Conservation (phyloP, 2,797 vertebrate genomes). For the Fistularia commersonii region DNA sequence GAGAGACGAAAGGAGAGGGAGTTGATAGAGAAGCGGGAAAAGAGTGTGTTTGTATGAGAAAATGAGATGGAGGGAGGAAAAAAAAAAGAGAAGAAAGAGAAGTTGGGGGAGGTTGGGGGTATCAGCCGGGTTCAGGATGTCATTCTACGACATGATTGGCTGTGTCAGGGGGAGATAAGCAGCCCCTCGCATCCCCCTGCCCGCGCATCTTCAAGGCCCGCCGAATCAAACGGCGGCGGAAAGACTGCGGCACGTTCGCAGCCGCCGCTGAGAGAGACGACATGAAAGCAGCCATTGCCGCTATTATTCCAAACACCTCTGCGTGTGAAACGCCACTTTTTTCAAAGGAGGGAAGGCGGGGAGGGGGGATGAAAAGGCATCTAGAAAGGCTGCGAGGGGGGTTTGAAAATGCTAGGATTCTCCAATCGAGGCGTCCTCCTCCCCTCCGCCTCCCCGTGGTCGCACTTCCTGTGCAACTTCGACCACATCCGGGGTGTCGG, state of each 20-base stretch:
- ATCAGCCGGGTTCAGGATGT: slow-evolving; percentile 56
- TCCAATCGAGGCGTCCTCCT: slow-evolving; percentile 36
- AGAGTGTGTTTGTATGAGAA: slow-evolving; percentile 24
- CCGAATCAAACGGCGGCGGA: slow-evolving; percentile 56
- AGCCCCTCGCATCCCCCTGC: slow-evolving; percentile 58
- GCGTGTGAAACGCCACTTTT: slow-evolving; percentile 60
- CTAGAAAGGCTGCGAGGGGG: slow-evolving; percentile 11
- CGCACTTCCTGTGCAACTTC: too few relatives aligned
- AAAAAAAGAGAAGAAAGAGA: background rate
- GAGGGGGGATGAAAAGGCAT: slow-evolving; percentile 16
- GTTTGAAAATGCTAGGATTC: slow-evolving; percentile 23
- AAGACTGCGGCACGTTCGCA: slow-evolving; percentile 41
- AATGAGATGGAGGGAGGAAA: background rate
- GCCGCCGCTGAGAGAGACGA: slow-evolving; percentile 53
- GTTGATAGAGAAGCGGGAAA: slow-evolving; percentile 28
- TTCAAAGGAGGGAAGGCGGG: slow-evolving; percentile 19
- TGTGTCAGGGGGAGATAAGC: slow-evolving; percentile 69
- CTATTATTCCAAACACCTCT: slow-evolving; percentile 69
- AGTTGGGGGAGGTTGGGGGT: slow-evolving; percentile 3
- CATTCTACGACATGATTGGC: slow-evolving; percentile 62
- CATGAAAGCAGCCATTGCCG: slow-evolving; percentile 65
- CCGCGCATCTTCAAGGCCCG: slow-evolving; percentile 62
- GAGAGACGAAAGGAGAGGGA: slow-evolving; percentile 14
- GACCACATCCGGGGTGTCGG: slow-evolving; percentile 33
- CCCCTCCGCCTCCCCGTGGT: too few relatives aligned